A percentile compares a stretch with the other conserved stretches of the same genome.
phyloP scores from a whole-genome alignment of 2,113 vertebrate genomes.

The Hydropotes inermis region DNA sequence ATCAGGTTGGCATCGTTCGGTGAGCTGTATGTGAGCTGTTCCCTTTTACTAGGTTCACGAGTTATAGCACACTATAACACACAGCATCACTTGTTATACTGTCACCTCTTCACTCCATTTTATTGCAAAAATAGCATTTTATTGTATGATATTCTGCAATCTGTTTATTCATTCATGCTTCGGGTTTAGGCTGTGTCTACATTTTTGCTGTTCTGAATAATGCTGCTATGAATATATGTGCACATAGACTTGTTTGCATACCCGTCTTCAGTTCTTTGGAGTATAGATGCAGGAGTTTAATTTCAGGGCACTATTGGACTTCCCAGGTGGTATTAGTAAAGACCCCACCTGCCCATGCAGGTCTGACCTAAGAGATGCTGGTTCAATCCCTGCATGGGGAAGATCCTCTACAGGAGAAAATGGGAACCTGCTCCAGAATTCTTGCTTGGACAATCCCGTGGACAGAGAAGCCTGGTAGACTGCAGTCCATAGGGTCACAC shows the following conservation, averaged over 20 bases:
- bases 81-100: neutral
- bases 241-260: neutral
- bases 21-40: too few species aligned
- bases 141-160: neutral
- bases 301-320: neutral
- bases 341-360: neutral
- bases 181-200: neutral
- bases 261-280: neutral
- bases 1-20: too few species aligned
- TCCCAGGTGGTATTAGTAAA: neutral
- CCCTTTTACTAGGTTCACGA: neutral
- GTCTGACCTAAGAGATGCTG: neutral
- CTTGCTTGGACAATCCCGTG: neutral
- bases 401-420: neutral
- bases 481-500: neutral
- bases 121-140: neutral
- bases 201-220: neutral
- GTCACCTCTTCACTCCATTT: neutral
- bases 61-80: neutral
- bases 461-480: neutral
- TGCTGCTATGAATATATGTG: neutral
- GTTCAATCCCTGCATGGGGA: accelerated
- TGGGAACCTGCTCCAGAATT: neutral
- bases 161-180: neutral
- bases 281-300: neutral